Percentiles rank a stretch among this genome's conserved stretches.
These are phyloP conservation scores for Bungarus multicinctus DNA, from an alignment of 2,113 vertebrate genomes.

Conservation along the genomic window DNA sequence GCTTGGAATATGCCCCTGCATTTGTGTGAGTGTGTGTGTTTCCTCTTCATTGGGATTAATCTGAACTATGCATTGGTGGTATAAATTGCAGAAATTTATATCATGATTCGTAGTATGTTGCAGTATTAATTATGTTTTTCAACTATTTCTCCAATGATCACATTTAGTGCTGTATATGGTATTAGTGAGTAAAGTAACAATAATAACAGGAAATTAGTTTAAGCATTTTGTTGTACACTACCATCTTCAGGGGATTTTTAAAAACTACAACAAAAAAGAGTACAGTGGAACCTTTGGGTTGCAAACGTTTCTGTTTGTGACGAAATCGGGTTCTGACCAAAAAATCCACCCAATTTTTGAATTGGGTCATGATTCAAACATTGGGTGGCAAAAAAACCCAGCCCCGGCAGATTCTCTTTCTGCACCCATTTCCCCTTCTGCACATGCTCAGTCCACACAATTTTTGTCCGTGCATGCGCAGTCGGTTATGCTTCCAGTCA, in stretches of 20 bases:
- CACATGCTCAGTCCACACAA: too few species aligned
- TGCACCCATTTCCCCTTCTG: too few species aligned
- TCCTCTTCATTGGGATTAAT: neutral
- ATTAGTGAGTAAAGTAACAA: neutral
- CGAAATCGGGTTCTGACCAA: too few species aligned
- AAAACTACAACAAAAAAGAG: neutral
- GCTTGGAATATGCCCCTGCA: neutral
- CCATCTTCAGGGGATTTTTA: neutral
- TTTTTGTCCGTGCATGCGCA: too few species aligned
- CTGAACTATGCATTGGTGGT: too few species aligned
- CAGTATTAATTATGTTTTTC: neutral
- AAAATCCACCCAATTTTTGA: too few species aligned
- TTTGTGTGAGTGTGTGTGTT: neutral
- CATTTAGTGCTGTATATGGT: neutral
- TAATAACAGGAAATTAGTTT: neutral
- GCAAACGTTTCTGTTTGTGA: too few species aligned
- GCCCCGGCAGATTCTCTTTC: too few species aligned
- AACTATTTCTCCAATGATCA: conserved; percentile 1
- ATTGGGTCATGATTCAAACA: too few species aligned
- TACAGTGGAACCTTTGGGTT: too few species aligned
- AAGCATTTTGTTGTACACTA: neutral
- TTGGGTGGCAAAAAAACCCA: too few species aligned
- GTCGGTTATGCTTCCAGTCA: too few species aligned
- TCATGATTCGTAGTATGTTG: neutral
- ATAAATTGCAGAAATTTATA: neutral